Evolutionary conservation across 1,140 invertebrate species (phyloP), one percentile per base, ranked within the genome.

Genomic region (Polypedilum pembai): DNA sequence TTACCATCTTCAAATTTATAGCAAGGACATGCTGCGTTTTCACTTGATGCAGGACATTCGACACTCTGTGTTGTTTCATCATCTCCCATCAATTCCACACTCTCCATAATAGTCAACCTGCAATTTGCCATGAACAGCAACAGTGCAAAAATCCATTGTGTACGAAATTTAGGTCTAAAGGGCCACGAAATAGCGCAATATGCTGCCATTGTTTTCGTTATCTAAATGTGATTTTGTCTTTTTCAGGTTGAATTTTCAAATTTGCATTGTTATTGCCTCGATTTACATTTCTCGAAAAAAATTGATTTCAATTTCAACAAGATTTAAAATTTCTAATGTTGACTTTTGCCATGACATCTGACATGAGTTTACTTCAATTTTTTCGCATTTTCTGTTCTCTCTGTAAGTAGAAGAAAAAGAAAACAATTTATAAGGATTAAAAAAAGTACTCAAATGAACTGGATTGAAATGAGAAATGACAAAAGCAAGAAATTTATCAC

Each of bases 1-100:
- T 80, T 83, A 87, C 86, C 93, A 84, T 94, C 92, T 81, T 94
- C 92, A 80, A 94, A 93, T 83, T 92, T 92, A 85, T 94, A 95
- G 83, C 94, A 96, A 0, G 92, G 91, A 83, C 94, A 96, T 77
- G 88, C 88, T 15, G 90, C 89, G 79, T 89, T 91, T 77, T 89
- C 87, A 76, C 87, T 83, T 77, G 89, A 86, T 77, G 85, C 88
- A 56, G 91, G 91, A 79, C 91, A 92, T 75, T 86, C 84, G 45
- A 84, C 82, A 76, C 83, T 81, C 77, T 83, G 81, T 83, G 41
- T n/a, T 15, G 17, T 21, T 10, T 17, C 18, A 12, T 56, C 41
- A 65, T 45, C 45, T 12, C n/a, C n/a, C 45, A 56, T 12, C n/a
- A n/a, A 8, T n/a, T 56, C 45, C 45, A 56, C 12, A n/a, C 45